Percentiles rank a stretch among this genome's conserved stretches.
phyloP scores from a whole-genome alignment of 2,888 invertebrate genomes.

The Tyria jacobaeae region DNA sequence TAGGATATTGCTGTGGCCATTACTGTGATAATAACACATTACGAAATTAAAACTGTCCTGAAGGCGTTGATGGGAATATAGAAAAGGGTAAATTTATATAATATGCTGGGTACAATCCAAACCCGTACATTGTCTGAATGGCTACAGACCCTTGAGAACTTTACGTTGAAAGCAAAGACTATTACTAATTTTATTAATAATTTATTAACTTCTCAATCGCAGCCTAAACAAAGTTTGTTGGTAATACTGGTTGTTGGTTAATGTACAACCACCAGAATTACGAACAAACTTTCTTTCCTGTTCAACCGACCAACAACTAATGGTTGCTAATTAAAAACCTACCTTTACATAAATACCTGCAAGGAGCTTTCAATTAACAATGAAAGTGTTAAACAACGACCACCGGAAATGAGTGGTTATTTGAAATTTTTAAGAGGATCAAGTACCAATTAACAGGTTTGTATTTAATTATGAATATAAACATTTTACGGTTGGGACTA shows the following conservation, averaged over 20 bases:
- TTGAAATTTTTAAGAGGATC: constrained; percentile 21
- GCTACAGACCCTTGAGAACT: not conserved
- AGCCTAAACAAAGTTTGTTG: no score
- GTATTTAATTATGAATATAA: not conserved
- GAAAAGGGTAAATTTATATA: no score
- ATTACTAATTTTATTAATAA: not conserved
- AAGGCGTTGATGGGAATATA: no score
- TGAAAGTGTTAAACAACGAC: constrained; percentile 54
- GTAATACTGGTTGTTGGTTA: no score
- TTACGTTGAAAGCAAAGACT: not conserved
- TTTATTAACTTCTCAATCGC: not conserved
- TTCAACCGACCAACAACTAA: constrained; percentile 17
- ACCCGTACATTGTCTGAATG: not conserved
- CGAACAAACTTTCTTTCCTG: constrained; percentile 2
- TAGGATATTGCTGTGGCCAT: no score
- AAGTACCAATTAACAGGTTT: not conserved
- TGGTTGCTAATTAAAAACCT: constrained; percentile 24
- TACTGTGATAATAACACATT: no score
- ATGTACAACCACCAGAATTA: not conserved
- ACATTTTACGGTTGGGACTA: not conserved
- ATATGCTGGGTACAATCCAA: not conserved
- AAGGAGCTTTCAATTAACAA: constrained; percentile 53
- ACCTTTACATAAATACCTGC: constrained; percentile 17
- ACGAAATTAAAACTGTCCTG: no score
- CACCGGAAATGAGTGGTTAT: constrained; percentile 55